Evolutionary conservation across 2,113 vertebrate genomes (phyloP), one percentile per base, ranked within the genome.

Genomic region (Thymallus thymallus): DNA sequence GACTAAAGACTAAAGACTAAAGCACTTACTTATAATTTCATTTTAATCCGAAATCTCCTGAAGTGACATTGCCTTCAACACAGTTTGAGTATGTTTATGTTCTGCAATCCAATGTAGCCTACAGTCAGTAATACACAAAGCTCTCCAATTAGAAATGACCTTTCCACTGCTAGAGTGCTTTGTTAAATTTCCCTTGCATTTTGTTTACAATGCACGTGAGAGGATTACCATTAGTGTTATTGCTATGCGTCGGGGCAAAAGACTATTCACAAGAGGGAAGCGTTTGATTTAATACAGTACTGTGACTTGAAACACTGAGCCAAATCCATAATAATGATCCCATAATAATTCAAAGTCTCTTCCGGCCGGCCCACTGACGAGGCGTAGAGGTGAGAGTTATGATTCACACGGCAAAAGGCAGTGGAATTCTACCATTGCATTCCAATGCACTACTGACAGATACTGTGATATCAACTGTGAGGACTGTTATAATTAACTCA

Each of bases 291-390:
- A 29, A 77, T 65, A 64, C 22, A 77, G 76, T 69, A 30, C 55
- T 60, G 72, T 69, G 35, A 79, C 63, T 61, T 45, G 10, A 80
- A 67, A 51, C 75, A 68, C 66, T n/a, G 35, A 66, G 66, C 18
- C 41, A 66, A 82, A 82, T 79, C 82, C 75, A 84, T 83, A 76
- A 74, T 77, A 82, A 82, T 71, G 65, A 82, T 71, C 61, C 22
- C 45, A 58, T 29, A 2, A 16, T 73, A 67, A 71, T 81, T 67
- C 62, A 46, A 22, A 71, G 63, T 67, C 48, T 77, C 63, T 41
- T 35, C 41, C 70, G 69, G 51, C 22, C 20, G 51, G 58, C 62
- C 69, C 66, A 18, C n/a, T 55, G 48, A 51, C 48, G 3, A 18
- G 56, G 20, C 74, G 75, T 66, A 22, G 68, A 81, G 75, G 76